These are phyloP conservation scores for Artibeus jamaicensis DNA, from an alignment of 2,797 vertebrate genomes.

Conservation along the genomic window DNA sequence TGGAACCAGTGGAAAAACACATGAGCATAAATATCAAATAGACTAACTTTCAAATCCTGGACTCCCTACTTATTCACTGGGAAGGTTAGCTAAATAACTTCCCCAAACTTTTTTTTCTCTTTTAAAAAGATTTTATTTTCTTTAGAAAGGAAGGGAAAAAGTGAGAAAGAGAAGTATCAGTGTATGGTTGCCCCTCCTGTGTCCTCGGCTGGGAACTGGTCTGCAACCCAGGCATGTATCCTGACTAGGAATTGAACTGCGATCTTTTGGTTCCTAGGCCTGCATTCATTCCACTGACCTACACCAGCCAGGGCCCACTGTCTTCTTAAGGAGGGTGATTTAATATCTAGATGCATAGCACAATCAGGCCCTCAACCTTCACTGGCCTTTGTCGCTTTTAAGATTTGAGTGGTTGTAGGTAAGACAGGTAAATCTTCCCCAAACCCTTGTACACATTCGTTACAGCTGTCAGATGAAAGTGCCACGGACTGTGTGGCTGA, in stretches of 20 bases:
- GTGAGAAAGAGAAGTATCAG: too few relatives aligned
- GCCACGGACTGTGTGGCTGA: too few relatives aligned
- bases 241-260: too few relatives aligned
- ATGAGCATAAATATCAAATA: rapidly evolving
- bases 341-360: neutral
- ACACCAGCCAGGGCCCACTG: too few relatives aligned
- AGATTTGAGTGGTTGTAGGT: neutral
- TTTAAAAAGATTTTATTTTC: too few relatives aligned
- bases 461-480: neutral
- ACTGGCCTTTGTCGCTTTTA: neutral
- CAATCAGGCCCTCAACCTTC: neutral
- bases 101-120: too few relatives aligned
- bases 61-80: neutral
- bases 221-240: too few relatives aligned
- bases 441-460: neutral
- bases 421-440: neutral
- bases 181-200: too few relatives aligned
- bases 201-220: too few relatives aligned
- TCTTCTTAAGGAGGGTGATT: neutral
- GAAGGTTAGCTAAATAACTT: neutral
- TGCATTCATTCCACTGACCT: too few relatives aligned
- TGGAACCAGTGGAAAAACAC: neutral
- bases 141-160: too few relatives aligned
- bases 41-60: neutral
- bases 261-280: too few relatives aligned